Conservation (phyloP, 2,888 invertebrate species). For the Platycheirus rosarum region DNA sequence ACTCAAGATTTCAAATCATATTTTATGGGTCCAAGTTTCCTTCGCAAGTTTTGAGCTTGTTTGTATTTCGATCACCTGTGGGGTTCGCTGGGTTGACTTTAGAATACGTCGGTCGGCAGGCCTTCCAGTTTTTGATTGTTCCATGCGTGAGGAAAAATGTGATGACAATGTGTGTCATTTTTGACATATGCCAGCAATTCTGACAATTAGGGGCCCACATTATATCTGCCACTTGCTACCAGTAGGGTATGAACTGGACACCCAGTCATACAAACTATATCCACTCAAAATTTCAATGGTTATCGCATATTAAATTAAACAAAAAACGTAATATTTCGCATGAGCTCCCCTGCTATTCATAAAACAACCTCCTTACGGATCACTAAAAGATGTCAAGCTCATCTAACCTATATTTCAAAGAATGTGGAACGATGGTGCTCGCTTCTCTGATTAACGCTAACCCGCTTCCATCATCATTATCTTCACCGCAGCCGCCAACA, state of each 20-base stretch:
- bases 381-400: conserved; percentile 47
- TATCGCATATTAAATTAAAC: conserved; percentile 48
- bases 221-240: not conserved
- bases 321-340: conserved; percentile 54
- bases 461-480: conserved; percentile 14
- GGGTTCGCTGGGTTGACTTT: too few species aligned
- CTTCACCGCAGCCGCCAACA: not conserved
- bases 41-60: too few species aligned
- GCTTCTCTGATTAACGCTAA: conserved; percentile 36
- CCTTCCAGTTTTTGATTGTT: too few species aligned
- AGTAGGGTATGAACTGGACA: not conserved
- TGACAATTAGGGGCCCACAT: not conserved
- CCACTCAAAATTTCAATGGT: conserved; percentile 24
- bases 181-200: not conserved
- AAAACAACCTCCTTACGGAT: conserved; percentile 42
- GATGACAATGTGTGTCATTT: not conserved
- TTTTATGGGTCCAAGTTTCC: too few species aligned
- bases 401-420: conserved; percentile 59
- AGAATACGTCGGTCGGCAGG: too few species aligned
- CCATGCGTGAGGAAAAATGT: too few species aligned
- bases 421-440: conserved; percentile 50
- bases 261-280: conserved; percentile 44
- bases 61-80: too few species aligned
- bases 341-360: conserved; percentile 36
- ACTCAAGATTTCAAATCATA: too few species aligned